Base-by-base conservation (phyloP, 2,113 vertebrate genomes). In the Trichechus manatus region DNA sequence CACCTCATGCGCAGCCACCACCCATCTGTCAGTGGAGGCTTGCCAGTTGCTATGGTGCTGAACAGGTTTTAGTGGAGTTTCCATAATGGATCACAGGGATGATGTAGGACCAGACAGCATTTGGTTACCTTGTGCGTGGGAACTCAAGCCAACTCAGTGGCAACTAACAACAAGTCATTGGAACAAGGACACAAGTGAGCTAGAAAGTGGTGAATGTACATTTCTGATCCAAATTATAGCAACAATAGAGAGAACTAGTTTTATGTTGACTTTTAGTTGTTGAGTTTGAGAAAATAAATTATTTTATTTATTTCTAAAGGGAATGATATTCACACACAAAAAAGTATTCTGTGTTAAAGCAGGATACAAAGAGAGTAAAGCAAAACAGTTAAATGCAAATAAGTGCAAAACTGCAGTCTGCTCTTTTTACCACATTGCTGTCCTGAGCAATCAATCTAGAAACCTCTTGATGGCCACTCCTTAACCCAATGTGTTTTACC, bases 281-380 rank as follows among this genome's bases (percentile, higher is more conserved):
- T 66, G 63, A 63, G 50, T 84, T 95, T 74, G 13, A 89, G 56
- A 75, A 61, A 63, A 1, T 8, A 61, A 59, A 44, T 27, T 80
- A 64, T 90, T 80, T 68, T 63, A 47, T 53, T 93, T 84, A 89
- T 94, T 80, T 93, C 39, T 64, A 59, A 64, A 87, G 84, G 14
- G 44, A 83, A 93, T 84, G 22, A 36, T 92, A 47, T 56, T 79
- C 13, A 63, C 31, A 59, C 14, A 90, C 82, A 84, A 87, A 56
- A 7, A 87, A 83, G 36, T 96, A 9, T 91, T 27, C 25, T n/a
- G 13, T 56, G 3, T 87, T 20, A 81, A 79, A n/a, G 42, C 15
- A 79, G 31, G 87, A 59, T 36, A 64, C 1, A 31, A 31, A 19
- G 23, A 93, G 29, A 87, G 50, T 61, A 7, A 91, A 79, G 36